Percentiles rank a stretch among this genome's conserved stretches.
These are phyloP conservation scores for Macrochelys suwanniensis DNA, from an alignment of 2,797 vertebrate species.

Conservation along the genomic window DNA sequence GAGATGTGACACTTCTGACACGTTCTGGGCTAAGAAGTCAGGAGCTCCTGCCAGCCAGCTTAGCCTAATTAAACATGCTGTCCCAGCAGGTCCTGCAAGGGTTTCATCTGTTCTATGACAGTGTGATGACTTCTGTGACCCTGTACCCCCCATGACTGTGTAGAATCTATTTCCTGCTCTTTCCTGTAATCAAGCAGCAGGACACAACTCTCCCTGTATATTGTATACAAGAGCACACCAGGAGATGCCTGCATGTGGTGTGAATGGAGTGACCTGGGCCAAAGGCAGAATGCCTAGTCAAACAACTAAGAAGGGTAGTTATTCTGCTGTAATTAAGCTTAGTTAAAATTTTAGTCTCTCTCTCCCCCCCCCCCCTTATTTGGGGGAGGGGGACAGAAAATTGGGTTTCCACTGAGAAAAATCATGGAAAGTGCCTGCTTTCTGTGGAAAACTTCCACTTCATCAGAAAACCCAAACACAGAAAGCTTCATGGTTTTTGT, in stretches of 20 bases:
- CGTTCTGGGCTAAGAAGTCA: not conserved
- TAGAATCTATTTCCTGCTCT: not conserved
- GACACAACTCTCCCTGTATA: not conserved
- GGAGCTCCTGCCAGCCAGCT: not conserved
- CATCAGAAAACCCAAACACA: not conserved
- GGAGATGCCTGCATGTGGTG: not conserved
- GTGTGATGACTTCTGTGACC: not conserved
- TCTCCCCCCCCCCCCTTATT: no score
- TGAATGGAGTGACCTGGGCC: conserved; percentile 21
- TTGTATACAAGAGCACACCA: conserved; percentile 6
- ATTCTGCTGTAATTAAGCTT: not conserved
- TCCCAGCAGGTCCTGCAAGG: not conserved
- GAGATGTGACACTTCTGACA: not conserved
- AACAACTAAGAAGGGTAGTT: not conserved
- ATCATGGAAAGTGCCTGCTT: not conserved
- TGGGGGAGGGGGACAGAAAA: not conserved
- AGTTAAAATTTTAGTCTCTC: not conserved
- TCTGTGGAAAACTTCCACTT: not conserved
- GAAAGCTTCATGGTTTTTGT: not conserved
- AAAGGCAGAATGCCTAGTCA: not conserved
- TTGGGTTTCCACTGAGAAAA: not conserved
- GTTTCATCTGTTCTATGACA: not conserved
- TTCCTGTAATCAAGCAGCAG: not conserved
- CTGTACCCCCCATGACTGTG: not conserved
- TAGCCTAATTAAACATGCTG: not conserved